Evolutionary conservation across 2,888 invertebrate genomes (phyloP).

Genomic region (Megaustenia siamemsis): DNA sequence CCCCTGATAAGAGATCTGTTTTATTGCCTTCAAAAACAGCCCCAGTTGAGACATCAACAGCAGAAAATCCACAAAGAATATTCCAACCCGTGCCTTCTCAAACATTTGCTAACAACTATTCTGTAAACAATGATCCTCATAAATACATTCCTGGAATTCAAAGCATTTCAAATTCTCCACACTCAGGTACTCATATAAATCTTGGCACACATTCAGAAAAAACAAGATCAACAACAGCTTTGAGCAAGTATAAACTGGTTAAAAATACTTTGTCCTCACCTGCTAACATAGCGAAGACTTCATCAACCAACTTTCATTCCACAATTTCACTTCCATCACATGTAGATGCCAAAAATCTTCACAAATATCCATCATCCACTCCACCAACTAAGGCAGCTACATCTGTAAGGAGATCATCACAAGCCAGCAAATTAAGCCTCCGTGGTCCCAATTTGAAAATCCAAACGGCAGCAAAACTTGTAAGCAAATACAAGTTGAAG

Average conservation of each 20-base stretch:
- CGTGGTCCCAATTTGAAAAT: slow-evolving; percentile 35
- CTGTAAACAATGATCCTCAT: neutral
- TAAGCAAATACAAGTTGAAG: slow-evolving; percentile 60
- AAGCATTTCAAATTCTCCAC: neutral
- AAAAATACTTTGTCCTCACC: neutral
- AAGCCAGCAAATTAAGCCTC: slow-evolving; percentile 5
- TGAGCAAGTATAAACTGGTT: slow-evolving; percentile 32
- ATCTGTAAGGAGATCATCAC: neutral
- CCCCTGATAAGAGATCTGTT: slow-evolving; percentile 36
- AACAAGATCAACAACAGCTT: neutral
- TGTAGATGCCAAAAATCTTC: neutral
- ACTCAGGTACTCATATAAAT: neutral
- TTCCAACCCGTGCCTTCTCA: too few species aligned
- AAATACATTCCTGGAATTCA: neutral
- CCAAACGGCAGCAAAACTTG: slow-evolving; percentile 57
- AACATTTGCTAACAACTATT: neutral
- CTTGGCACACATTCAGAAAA: neutral
- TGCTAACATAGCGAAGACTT: neutral
- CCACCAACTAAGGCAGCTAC: neutral
- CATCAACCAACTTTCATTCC: neutral
- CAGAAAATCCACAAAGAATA: neutral
- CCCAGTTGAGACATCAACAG: too few species aligned
- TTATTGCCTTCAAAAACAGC: neutral
- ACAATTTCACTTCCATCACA: neutral
- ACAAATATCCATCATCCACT: neutral